Base-by-base conservation (phyloP, 2,888 invertebrate genomes). In the Cosmorhoe ocellata region DNA sequence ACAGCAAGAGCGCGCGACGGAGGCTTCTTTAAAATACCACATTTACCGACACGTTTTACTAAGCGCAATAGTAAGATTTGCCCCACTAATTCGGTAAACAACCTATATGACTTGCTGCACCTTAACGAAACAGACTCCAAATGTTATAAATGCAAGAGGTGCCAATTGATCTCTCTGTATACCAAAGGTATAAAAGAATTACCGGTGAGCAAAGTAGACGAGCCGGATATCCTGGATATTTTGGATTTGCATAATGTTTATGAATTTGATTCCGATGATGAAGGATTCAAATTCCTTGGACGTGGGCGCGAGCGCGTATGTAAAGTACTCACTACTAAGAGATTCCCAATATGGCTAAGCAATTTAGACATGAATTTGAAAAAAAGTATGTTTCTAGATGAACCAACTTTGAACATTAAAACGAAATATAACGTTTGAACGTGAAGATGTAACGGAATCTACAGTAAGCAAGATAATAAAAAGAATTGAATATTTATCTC, bases 321-420 rank as follows among this genome's bases (percentile, higher is more conserved):
- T 7, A 39, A 38, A 11, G 38, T 46, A 6, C 46, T 46, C 14
- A 39, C 38, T 5, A 38, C 38, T 0, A 39, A 32, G 8, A 46
- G 22, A 9, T 12, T 46, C 18, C 38, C 38, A 1, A 32, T 46
- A n/a, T 46, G 46, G 46, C 32, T 46, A 3, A 12, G 46, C 32
- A 45, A 45, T 14, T n/a, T 37, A 4, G 13, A 37, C 24, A 45
- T 45, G 45, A 13, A 22, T 12, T 14, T 45, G 13, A 31, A 24
- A 4, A 45, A 31, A 24, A 31, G 22, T 3, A 45, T 45, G 45
- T 45, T 45, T 13, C 37, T 24, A 31, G 30, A 44, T 28, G 37
- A 31, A 31, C 9, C 24, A 38, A 12, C 43, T 44, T 9, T 28
- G 36, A 8, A 45, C 37, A 8, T 37, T 45, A 24, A 31, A 37